A percentile compares a stretch with the other conserved stretches of the same genome.
Conservation (phyloP, 2,113 vertebrate genomes). For the Nanorana parkeri region DNA sequence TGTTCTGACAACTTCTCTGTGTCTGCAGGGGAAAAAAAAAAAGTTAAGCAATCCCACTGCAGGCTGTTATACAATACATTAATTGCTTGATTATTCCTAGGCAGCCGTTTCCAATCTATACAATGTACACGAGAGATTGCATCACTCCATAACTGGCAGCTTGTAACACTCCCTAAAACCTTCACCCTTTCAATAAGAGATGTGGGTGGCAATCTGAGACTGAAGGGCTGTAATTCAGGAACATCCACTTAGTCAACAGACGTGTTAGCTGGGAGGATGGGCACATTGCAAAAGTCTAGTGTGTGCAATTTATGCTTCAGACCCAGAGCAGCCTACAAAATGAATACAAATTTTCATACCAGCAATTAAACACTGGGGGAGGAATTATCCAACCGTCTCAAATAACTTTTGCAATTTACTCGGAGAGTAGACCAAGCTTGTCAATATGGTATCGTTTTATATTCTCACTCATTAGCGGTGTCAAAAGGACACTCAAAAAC, state of each 20-base stretch:
- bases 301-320: constrained; percentile 35
- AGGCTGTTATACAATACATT: background rate
- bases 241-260: constrained; percentile 54
- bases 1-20: constrained; percentile 1
- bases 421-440: constrained; percentile 53
- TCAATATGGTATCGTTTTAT: constrained; percentile 57
- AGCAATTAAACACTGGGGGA: constrained; percentile 50
- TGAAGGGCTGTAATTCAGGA: constrained; percentile 48
- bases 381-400: constrained; percentile 54
- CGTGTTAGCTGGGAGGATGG: constrained; percentile 48
- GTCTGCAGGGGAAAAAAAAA: background rate
- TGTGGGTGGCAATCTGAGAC: constrained; percentile 34
- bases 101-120: constrained; percentile 14
- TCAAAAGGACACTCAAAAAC: constrained; percentile 56
- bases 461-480: constrained; percentile 55
- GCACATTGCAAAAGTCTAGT: constrained; percentile 10
- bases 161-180: constrained; percentile 35
- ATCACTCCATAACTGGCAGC: constrained; percentile 32
- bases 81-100: background rate
- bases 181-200: constrained; percentile 32
- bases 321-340: constrained; percentile 41
- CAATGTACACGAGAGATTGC: constrained; percentile 4
- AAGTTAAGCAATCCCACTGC: background rate
- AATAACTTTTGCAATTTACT: constrained; percentile 58
- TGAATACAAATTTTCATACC: constrained; percentile 49